These are phyloP conservation scores for Glomeris maerens DNA, from an alignment of 1,140 invertebrate genomes.

Conservation along the genomic window DNA sequence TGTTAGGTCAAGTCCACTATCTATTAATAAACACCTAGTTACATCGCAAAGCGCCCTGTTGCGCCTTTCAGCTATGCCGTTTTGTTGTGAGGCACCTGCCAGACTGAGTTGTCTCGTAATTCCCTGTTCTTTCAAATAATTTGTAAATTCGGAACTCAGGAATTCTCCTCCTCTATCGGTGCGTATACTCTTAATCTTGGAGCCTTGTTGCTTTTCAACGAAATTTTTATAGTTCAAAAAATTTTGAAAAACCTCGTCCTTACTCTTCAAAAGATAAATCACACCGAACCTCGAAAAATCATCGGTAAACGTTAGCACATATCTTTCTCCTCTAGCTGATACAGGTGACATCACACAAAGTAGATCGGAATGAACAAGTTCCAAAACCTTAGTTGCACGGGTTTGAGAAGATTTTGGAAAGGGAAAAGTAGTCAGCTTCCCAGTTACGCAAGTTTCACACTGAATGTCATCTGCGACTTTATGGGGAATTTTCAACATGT, in stretches of 20 bases:
- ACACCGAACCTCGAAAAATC: no score
- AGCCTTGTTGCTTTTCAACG: neutral
- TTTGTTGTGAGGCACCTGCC: constrained; percentile 27
- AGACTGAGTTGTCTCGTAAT: constrained; percentile 20
- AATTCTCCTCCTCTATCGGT: constrained; percentile 14
- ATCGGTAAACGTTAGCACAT: neutral
- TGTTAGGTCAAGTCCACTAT: constrained; percentile 25
- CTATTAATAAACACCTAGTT: constrained; percentile 27
- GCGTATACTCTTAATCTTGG: constrained; percentile 2
- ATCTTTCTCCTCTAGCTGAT: neutral
- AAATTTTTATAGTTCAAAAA: neutral
- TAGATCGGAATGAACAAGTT: neutral
- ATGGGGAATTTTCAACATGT: no score
- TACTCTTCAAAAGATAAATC: no score
- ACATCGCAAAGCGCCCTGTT: constrained; percentile 24
- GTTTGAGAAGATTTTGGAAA: no score
- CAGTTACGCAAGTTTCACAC: no score
- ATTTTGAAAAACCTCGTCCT: neutral
- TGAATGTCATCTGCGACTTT: no score
- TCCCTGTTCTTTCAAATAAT: constrained; percentile 8
- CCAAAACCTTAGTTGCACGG: no score
- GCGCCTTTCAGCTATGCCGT: constrained; percentile 28
- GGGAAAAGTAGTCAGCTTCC: no score
- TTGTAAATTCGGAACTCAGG: constrained; percentile 10
- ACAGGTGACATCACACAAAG: neutral